Percentiles rank a stretch among this genome's conserved stretches.
Conservation (phyloP, 1,140 invertebrate genomes). For the Zaprionus gabonicus region DNA sequence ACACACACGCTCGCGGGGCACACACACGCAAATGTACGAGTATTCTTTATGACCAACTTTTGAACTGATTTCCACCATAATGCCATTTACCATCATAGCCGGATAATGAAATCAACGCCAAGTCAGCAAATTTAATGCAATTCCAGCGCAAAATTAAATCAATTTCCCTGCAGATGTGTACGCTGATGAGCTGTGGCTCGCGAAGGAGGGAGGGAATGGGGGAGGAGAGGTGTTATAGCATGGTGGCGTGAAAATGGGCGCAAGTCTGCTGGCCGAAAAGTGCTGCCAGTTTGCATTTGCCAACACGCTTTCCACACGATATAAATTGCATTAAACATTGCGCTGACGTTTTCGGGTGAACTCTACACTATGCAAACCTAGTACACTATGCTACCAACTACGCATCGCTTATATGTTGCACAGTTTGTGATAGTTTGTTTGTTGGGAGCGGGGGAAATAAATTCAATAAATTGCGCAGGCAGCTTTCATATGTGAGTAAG, state of each 20-base stretch:
- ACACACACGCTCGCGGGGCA: slow-evolving; percentile 29
- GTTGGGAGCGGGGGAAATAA: neutral
- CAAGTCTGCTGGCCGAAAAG: neutral
- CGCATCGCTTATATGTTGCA: neutral
- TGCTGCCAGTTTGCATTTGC: slow-evolving; percentile 38
- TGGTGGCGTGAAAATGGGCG: no score
- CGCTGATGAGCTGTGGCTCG: neutral
- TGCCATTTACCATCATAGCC: slow-evolving; percentile 29
- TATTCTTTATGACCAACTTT: slow-evolving; percentile 32
- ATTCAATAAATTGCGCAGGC: neutral
- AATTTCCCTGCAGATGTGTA: slow-evolving; percentile 30
- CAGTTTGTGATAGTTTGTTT: neutral
- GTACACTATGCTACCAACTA: neutral
- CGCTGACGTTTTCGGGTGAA: neutral
- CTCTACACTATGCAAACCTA: neutral
- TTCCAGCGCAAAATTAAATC: slow-evolving; percentile 46
- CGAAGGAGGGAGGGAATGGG: no score
- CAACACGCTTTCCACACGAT: slow-evolving; percentile 36
- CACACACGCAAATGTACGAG: neutral
- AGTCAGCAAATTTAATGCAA: slow-evolving; percentile 71
- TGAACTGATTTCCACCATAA: slow-evolving; percentile 25
- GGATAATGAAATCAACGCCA: slow-evolving; percentile 67
- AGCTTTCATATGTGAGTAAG: neutral
- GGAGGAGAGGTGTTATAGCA: neutral
- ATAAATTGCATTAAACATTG: slow-evolving; percentile 50